Evolutionary conservation across 2,797 vertebrate genomes (phyloP).

Genomic region (Artibeus jamaicensis): DNA sequence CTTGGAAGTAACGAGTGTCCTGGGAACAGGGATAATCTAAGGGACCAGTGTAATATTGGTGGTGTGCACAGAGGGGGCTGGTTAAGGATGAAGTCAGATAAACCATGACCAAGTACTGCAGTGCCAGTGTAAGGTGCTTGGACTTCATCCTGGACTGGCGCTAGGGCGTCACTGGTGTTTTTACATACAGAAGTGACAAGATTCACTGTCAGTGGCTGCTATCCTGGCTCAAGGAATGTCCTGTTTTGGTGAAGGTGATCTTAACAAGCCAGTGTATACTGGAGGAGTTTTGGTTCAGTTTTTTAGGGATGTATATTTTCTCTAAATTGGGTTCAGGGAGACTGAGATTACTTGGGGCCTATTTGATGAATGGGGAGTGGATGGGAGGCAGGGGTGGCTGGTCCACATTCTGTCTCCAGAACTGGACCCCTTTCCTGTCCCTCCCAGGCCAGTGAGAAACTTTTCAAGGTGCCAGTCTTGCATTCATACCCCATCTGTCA

Average conservation of each 20-base stretch:
- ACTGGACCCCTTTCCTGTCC: not conserved
- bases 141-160: not conserved
- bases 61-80: not conserved
- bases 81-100: not conserved
- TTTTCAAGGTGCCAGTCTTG: constrained; percentile 69
- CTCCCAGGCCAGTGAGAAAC: constrained; percentile 20
- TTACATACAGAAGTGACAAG: not conserved
- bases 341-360: not conserved
- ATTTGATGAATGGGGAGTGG: not conserved
- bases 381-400: not conserved
- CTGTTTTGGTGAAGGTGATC: not conserved
- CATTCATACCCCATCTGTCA: constrained; percentile 73
- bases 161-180: not conserved
- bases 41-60: too few species aligned
- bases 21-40: not conserved
- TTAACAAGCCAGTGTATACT: not conserved
- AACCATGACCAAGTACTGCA: not conserved
- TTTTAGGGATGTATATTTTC: not conserved
- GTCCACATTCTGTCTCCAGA: not conserved
- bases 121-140: not conserved
- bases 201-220: not conserved
- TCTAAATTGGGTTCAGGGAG: not conserved
- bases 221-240: not conserved
- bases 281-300: not conserved
- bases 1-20: not conserved